Evolutionary conservation across 2,888 invertebrate genomes (phyloP), one percentile per base, ranked within the genome.

Genomic region (Drosophila anomelani): DNA sequence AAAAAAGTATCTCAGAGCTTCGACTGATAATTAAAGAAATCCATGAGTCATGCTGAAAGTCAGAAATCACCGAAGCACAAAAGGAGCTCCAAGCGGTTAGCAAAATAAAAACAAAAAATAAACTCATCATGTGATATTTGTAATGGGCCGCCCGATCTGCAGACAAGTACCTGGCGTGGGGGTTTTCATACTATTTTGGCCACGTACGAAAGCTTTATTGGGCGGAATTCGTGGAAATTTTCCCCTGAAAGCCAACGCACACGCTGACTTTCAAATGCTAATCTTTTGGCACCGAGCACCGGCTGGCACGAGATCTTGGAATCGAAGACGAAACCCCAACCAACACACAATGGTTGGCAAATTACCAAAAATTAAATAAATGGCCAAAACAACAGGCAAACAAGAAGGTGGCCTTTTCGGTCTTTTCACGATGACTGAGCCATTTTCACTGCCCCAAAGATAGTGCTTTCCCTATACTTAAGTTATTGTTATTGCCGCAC

Each of bases 241-340:
- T 53, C 29, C 29, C 58, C 41, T 47, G 62, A 77, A 59, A 44
- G 75, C 59, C 53, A 69, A 41, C 20, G 57, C 58, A 66, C 49
- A 56, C 49, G 53, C 15, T 38, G 38, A 58, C 55, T 67, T 59
- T 47, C 47, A 46, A 77, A 61, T 72, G 61, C 36, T 47, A 54
- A 62, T 39, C 47, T 41, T 38, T 75, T 74, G 81, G 79, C 73
- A 67, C 64, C 60, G 58, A 59, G 68, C 77, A 58, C 77, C 59
- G 75, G 68, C 81, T 76, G 88, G 67, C 85, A 88, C 85, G 89
- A 85, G 86, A 88, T 85, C 55, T 58, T 32, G 56, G 56, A 44
- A 54, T 23, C 60, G 47, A 63, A 54, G 70, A 44, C 51, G 51
- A 51, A n/a, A n/a, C 44, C 29, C 23, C 23, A 38, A 10, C 41